Evolutionary conservation across 2,888 invertebrate genomes (phyloP).

Genomic region (Leucophenga maculata): DNA sequence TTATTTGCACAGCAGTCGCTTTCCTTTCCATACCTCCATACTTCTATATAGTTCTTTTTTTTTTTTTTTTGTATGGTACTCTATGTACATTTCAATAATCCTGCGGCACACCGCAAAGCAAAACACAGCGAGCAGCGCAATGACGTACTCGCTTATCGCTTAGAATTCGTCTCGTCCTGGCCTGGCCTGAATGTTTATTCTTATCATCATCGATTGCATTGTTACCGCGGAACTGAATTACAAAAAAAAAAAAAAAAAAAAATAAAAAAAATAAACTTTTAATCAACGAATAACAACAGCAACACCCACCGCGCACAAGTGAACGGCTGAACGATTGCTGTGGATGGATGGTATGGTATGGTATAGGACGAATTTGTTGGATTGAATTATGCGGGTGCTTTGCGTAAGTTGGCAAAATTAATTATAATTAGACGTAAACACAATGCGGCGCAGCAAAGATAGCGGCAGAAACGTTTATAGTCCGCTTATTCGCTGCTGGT

Average conservation of each 20-base stretch:
- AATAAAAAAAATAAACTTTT: slow-evolving; percentile 48
- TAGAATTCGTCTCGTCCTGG: neutral
- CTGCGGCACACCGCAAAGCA: slow-evolving; percentile 25
- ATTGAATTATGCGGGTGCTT: slow-evolving; percentile 46
- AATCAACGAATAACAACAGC: slow-evolving; percentile 50
- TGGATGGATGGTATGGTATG: too few species aligned
- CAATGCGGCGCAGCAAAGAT: neutral
- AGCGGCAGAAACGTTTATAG: slow-evolving; percentile 31
- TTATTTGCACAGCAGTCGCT: slow-evolving; percentile 44
- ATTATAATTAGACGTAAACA: slow-evolving; percentile 62
- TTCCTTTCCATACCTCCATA: too few species aligned
- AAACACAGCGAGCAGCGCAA: slow-evolving; percentile 17
- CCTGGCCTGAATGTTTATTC: slow-evolving; percentile 63
- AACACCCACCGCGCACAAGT: slow-evolving; percentile 1
- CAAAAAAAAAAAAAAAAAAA: too few species aligned
- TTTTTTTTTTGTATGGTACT: neutral
- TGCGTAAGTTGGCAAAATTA: slow-evolving; percentile 63
- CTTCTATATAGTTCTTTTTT: neutral
- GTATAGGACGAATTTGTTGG: slow-evolving; percentile 19
- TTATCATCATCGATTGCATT: slow-evolving; percentile 61
- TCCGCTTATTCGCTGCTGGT: slow-evolving; percentile 31
- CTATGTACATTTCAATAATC: neutral
- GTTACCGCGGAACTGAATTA: slow-evolving; percentile 54
- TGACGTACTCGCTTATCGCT: slow-evolving; percentile 37
- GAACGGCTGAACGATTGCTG: neutral